Conservation (phyloP, 2,888 invertebrate species). For the Patella ulyssiponensis region DNA sequence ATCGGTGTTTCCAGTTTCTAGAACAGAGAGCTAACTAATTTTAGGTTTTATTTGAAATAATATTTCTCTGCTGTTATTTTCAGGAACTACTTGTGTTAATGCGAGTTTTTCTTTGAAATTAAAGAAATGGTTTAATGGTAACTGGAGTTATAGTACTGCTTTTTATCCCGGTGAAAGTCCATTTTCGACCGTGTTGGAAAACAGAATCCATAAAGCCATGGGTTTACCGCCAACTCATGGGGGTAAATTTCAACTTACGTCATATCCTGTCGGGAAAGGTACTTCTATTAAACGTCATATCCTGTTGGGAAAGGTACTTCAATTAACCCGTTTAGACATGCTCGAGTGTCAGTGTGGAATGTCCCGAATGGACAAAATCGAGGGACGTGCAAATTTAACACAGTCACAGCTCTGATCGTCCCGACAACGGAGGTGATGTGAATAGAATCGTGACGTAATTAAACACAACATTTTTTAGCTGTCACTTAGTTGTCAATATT, state of each 20-base stretch:
- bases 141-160: constrained; percentile 69
- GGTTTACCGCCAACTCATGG: constrained; percentile 60
- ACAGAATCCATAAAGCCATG: constrained; percentile 61
- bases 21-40: too few species aligned
- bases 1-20: too few species aligned
- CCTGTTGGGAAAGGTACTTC: constrained; percentile 53
- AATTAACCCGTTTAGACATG: too few species aligned
- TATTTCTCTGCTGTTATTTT: neutral
- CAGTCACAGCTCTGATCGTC: too few species aligned
- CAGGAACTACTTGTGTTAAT: constrained; percentile 67
- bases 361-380: too few species aligned
- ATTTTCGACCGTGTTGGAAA: constrained; percentile 54
- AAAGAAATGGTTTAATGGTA: constrained; percentile 54
- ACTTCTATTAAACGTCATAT: constrained; percentile 66
- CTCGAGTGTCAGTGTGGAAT: too few species aligned
- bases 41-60: too few species aligned
- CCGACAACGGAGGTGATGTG: too few species aligned
- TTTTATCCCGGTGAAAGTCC: constrained; percentile 68
- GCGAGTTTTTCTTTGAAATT: constrained; percentile 61
- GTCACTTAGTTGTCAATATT: too few species aligned
- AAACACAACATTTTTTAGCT: too few species aligned
- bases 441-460: too few species aligned
- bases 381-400: too few species aligned
- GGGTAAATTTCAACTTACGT: constrained; percentile 69
- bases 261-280: constrained; percentile 65